Base-by-base conservation (phyloP, 37 sponge, comb jelly and placozoan genomes). In the Sycon ciliatum region DNA sequence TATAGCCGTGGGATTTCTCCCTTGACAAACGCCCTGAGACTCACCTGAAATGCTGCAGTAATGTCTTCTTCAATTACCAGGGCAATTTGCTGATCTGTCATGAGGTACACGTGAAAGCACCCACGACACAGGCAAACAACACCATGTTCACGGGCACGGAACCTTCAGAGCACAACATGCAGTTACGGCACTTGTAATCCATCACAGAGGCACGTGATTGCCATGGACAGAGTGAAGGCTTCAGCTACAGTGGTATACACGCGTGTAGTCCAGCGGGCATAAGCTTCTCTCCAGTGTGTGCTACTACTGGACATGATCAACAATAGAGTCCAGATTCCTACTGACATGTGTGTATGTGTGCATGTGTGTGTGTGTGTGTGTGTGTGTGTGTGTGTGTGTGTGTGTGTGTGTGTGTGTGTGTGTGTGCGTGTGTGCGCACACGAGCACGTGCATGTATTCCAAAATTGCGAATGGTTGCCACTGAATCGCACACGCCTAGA, bases 21-120 rank as follows among this genome's bases (percentile, higher is more conserved):
- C n/a, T n/a, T n/a, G n/a, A n/a, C n/a, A n/a, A n/a, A n/a, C n/a
- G n/a, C n/a, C n/a, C n/a, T n/a, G n/a, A n/a, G 16, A 69, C 66
- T 70, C 31, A 79, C 85, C 66, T 75, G 76, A 75, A 58, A 84
- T 5, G 85, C 85, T 34, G 7, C 4, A 22, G 39, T 34, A 2
- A 80, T 79, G 1, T 75, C 68, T 32, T 74, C 55, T 1, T 53
- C 39, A 64, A 84, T 39, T 34, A 68, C 39, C 5, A 36, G 64
- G 36, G 80, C 35, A 22, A 84, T 71, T 49, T 84, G 85, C 26
- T 56, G 20, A 79, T 79, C 84, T 83, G 56, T 23, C 64, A 38
- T 31, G 20, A 37, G 38, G 23, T 13, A 60, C 7, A 60, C 27
- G 27, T 60, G 22, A 60, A 9, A 60, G 16, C 49, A 42, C 9